Conservation (phyloP, 2,797 vertebrate genomes). For the Xerus rutilus region DNA sequence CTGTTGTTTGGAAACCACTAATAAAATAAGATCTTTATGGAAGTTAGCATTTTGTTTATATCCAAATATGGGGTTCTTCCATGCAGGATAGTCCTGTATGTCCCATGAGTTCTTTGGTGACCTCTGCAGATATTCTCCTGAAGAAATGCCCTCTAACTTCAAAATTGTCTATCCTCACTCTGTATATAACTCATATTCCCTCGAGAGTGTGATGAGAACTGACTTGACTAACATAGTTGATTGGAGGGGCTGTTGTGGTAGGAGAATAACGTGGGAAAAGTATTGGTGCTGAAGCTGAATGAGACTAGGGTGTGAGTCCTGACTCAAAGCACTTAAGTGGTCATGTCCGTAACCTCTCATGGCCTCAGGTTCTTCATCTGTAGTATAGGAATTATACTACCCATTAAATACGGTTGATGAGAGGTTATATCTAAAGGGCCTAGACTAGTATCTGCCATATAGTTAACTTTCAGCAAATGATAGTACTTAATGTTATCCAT, state of each 20-base stretch:
- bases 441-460: background rate
- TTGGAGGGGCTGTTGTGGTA: background rate
- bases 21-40: background rate
- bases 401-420: background rate
- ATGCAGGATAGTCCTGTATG: background rate
- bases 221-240: background rate
- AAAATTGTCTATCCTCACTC: background rate
- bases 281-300: background rate
- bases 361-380: slow-evolving; percentile 24
- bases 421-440: background rate
- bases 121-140: background rate
- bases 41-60: slow-evolving; percentile 56
- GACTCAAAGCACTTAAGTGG: background rate
- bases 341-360: background rate
- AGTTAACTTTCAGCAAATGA: background rate
- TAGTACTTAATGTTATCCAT: background rate
- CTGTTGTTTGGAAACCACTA: background rate
- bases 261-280: background rate
- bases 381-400: background rate
- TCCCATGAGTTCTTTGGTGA: slow-evolving; percentile 4
- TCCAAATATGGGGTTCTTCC: slow-evolving; percentile 1
- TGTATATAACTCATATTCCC: background rate
- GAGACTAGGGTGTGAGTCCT: background rate
- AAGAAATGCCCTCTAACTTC: background rate
- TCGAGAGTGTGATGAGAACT: slow-evolving; percentile 10